Conservation (phyloP, 2,888 invertebrate species). For the Callyntrura sp. region DNA sequence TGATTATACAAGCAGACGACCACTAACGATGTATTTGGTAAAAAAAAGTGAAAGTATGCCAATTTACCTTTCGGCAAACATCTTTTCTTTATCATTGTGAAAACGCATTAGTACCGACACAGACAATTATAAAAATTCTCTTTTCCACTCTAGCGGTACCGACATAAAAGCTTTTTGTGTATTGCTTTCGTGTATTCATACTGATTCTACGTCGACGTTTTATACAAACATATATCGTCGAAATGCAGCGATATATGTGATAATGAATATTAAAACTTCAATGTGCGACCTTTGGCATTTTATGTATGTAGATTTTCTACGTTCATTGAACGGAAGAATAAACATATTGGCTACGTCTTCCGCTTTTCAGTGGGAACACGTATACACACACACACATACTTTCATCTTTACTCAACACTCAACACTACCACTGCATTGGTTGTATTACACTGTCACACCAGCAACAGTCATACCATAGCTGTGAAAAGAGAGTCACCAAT, state of each 20-base stretch:
- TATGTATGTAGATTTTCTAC: conserved; percentile 50
- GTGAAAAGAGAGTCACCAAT: conserved; percentile 68
- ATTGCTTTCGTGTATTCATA: neutral
- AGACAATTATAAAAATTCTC: conserved; percentile 2
- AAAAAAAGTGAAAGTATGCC: conserved; percentile 57
- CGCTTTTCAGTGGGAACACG: conserved; percentile 1
- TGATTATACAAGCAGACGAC: neutral
- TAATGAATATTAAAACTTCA: conserved; percentile 68
- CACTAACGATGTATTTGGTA: conserved; percentile 41
- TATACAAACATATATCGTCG: neutral
- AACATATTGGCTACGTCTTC: conserved; percentile 58
- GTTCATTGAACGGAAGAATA: conserved; percentile 62
- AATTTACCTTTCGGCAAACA: neutral
- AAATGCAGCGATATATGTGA: neutral
- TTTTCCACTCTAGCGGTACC: conserved; percentile 21
- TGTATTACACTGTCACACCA: conserved; percentile 44
- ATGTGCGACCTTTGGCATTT: conserved; percentile 77
- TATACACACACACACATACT: neutral
- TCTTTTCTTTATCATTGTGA: neutral
- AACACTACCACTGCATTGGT: conserved; percentile 1
- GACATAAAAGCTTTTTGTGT: conserved; percentile 12
- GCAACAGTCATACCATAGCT: neutral
- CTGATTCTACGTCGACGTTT: neutral
- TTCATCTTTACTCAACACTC: conserved; percentile 10
- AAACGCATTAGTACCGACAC: conserved; percentile 20